Base-by-base conservation (phyloP, 2,888 invertebrate genomes). In the Epinotia bilunana region DNA sequence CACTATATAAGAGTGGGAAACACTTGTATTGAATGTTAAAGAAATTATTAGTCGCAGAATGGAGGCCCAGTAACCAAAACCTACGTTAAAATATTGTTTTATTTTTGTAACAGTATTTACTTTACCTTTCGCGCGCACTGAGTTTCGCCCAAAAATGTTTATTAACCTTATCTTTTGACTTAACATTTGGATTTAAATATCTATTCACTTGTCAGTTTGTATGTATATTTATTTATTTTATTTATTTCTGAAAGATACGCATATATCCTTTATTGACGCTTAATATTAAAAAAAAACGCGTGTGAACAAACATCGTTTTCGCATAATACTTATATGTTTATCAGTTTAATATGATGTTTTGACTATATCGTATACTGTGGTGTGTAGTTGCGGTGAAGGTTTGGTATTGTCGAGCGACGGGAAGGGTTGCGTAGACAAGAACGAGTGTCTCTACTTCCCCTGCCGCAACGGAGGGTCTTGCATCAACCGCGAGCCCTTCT, bases 391-490 rank as follows among this genome's bases (percentile, higher is more conserved):
- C 95, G 98, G 98, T 87, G 98, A 98, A 95, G 98, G 98, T 92
- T 97, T 97, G 91, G 95, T 98, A 88, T 97, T 98, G 94, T 97
- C 98, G 78, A 96, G 97, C 81, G 98, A 98, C 94, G 96, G 96
- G 87, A 98, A 98, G 93, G 97, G 97, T 89, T 99, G 99, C 95
- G 97, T 97, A 94, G 98, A 99, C 95, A 98, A 98, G 94, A 98
- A 99, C 95, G 99, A 99, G 92, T 99, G 99, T 92, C 95, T 98
- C 91, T 98, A 98, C 94, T 96, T 97, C 91, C 98, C 98, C 79
- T 99, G 99, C 92, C 95, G 98, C 87, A 98, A 99, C 91, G 98
- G 98, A 80, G 98, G 98, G 80, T 96, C 97, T 78, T 99, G 99
- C 92, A 96, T 97, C 89, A 98, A 99, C 95, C 96, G 98, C 85